Evolutionary conservation across 2,113 vertebrate genomes (phyloP).

Genomic region (Thomomys bottae): DNA sequence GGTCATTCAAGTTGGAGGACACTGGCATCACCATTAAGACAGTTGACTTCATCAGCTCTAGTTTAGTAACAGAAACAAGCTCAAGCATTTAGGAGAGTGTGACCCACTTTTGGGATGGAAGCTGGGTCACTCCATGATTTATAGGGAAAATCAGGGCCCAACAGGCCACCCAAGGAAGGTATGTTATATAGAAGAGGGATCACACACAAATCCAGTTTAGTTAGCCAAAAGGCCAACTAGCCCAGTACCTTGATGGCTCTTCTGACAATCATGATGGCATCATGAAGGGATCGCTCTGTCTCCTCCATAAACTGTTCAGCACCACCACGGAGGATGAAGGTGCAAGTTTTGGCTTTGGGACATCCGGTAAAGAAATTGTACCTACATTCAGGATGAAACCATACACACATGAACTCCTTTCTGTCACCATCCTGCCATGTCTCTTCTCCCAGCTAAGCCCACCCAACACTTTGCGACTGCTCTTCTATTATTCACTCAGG

Average conservation of each 20-base stretch:
- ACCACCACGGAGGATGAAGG: slow-evolving; percentile 95
- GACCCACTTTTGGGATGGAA: neutral
- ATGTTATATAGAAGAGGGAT: neutral
- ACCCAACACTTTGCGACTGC: neutral
- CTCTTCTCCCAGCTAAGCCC: neutral
- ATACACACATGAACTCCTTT: neutral
- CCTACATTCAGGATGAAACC: slow-evolving; percentile 81
- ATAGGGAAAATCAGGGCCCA: neutral
- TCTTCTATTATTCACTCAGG: neutral
- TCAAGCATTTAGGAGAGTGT: neutral
- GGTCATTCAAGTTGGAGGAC: neutral
- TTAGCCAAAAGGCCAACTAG: neutral
- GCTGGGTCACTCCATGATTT: neutral
- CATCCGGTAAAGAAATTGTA: slow-evolving; percentile 98
- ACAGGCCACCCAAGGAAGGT: neutral
- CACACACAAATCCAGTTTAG: neutral
- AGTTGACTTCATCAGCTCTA: neutral
- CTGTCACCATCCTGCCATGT: fast-evolving
- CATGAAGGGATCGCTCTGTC: slow-evolving; percentile 96
- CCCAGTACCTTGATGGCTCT: slow-evolving; percentile 94
- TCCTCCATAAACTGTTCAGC: slow-evolving; percentile 99
- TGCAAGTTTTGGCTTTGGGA: slow-evolving; percentile 96
- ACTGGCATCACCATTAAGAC: neutral
- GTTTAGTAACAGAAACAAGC: neutral
- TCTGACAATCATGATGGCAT: slow-evolving; percentile 99